phyloP scores from a whole-genome alignment of 2,888 invertebrate species.

The Stomorhina lunata region DNA sequence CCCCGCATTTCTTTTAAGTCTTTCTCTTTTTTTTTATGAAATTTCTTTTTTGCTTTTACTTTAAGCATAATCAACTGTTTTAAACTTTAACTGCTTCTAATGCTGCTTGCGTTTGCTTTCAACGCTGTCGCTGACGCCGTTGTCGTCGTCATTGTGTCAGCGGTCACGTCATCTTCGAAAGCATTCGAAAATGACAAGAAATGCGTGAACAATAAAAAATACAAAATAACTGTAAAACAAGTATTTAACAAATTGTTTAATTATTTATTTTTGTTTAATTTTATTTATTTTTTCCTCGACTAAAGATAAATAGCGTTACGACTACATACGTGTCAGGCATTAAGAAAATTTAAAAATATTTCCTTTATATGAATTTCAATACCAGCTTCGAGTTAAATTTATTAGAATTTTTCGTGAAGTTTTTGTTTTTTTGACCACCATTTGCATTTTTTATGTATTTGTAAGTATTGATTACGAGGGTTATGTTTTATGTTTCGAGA shows the following conservation, averaged over 20 bases:
- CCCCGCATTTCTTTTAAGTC: conserved; percentile 54
- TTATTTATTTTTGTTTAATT: background rate
- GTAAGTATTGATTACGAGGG: too few relatives aligned
- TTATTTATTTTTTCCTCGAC: background rate
- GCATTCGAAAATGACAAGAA: conserved; percentile 33
- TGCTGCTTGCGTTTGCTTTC: background rate
- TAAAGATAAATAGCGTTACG: too few relatives aligned
- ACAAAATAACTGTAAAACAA: conserved; percentile 52
- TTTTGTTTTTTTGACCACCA: too few relatives aligned
- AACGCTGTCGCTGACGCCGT: background rate
- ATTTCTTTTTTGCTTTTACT: conserved; percentile 39
- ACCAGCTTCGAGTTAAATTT: conserved; percentile 17
- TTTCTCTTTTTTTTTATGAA: conserved; percentile 16
- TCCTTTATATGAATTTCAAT: conserved; percentile 10
- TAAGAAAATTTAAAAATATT: conserved; percentile 37
- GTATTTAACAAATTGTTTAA: conserved; percentile 37
- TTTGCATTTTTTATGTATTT: too few relatives aligned
- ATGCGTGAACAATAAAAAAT: conserved; percentile 36
- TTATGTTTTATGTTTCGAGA: too few relatives aligned
- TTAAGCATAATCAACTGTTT: background rate
- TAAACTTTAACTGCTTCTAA: conserved; percentile 19
- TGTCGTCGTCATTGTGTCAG: conserved; percentile 11
- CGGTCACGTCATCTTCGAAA: conserved; percentile 34
- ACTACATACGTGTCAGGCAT: conserved; percentile 60
- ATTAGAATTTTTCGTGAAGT: too few relatives aligned